These are phyloP conservation scores for Chlamydotis undulata DNA, from an alignment of 2,113 vertebrate genomes.

Conservation along the genomic window DNA sequence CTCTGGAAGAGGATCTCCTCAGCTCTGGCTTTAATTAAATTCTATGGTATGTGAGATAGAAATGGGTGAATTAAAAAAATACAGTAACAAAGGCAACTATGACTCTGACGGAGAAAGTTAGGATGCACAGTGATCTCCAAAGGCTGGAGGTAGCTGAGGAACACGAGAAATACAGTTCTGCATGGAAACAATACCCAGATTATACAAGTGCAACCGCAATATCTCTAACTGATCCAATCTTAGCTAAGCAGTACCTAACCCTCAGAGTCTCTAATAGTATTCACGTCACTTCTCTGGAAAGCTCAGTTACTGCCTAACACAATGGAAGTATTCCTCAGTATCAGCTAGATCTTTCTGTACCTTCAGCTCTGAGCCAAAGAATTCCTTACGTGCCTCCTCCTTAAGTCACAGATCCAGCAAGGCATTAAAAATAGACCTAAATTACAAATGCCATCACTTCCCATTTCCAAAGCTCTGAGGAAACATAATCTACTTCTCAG, in stretches of 20 bases:
- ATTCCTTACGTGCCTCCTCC: not conserved
- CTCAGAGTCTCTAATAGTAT: not conserved
- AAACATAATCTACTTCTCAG: not conserved
- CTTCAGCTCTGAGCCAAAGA: not conserved
- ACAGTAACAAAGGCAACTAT: not conserved
- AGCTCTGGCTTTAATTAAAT: not conserved
- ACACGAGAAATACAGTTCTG: not conserved
- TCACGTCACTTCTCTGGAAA: not conserved
- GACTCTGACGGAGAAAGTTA: not conserved
- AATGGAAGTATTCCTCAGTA: not conserved
- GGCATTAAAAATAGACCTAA: not conserved
- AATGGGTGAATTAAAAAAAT: slow-evolving; percentile 1
- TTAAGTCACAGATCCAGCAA: not conserved
- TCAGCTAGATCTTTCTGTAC: not conserved
- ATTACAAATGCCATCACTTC: not conserved
- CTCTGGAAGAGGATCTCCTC: not conserved
- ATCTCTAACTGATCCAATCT: not conserved
- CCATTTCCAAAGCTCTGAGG: not conserved
- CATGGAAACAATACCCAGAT: not conserved
- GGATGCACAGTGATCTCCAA: not conserved
- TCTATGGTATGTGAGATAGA: not conserved
- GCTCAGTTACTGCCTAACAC: not conserved
- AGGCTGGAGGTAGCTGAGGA: not conserved
- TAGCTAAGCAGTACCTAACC: not conserved
- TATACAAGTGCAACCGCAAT: not conserved